Percentiles rank a stretch among this genome's conserved stretches.
phyloP scores from a whole-genome alignment of 2,888 invertebrate genomes.

The Mesorhabditis spiculigera region DNA sequence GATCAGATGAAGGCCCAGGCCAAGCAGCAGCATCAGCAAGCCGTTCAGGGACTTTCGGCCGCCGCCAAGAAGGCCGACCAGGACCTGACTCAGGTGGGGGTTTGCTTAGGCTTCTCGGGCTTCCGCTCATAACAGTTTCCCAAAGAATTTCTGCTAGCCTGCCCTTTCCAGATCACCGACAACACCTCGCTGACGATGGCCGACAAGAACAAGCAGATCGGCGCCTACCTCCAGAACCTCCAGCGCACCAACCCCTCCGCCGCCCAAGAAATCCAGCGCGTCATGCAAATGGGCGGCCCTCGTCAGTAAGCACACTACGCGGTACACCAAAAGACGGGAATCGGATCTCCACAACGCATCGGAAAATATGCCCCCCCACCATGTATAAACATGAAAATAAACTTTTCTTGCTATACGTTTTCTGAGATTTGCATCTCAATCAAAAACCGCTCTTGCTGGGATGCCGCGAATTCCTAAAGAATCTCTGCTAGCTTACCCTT shows the following conservation, averaged over 20 bases:
- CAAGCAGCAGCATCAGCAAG: constrained; percentile 45
- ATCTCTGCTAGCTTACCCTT: not conserved
- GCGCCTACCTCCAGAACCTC: constrained; percentile 36
- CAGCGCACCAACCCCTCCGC: constrained; percentile 18
- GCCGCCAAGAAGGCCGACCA: constrained; percentile 31
- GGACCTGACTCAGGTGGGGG: not conserved
- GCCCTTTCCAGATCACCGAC: constrained; percentile 31
- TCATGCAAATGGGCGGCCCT: not conserved
- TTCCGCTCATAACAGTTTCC: no score
- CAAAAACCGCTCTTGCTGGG: no score
- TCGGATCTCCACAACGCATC: no score
- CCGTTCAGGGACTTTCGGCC: constrained; percentile 44
- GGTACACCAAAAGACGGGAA: no score
- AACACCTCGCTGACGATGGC: constrained; percentile 37
- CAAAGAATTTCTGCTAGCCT: no score
- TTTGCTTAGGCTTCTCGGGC: no score
- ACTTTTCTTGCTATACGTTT: no score
- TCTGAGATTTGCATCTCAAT: no score
- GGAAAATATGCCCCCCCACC: no score
- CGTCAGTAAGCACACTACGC: no score
- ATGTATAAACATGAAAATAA: no score
- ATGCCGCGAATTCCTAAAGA: no score
- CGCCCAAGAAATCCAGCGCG: not conserved
- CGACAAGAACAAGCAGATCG: constrained; percentile 47
- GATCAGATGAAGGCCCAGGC: constrained; percentile 31